Percentiles rank a stretch among this genome's conserved stretches.
These are phyloP conservation scores for Desmophyllum pertusum DNA, from an alignment of 92 coral and sea anemone genomes.

Conservation along the genomic window DNA sequence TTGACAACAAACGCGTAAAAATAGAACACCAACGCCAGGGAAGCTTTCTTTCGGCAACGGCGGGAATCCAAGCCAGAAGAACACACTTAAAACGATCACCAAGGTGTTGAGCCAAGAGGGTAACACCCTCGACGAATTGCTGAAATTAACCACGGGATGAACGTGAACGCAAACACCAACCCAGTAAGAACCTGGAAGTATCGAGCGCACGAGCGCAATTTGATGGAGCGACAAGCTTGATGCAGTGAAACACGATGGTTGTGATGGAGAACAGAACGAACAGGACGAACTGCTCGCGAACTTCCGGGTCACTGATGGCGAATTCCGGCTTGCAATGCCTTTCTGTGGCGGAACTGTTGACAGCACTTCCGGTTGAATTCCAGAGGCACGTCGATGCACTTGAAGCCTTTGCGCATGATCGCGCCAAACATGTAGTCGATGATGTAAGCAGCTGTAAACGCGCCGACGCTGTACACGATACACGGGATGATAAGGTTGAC, in stretches of 20 bases:
- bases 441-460: slow-evolving; percentile 77
- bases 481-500: slow-evolving; percentile 77
- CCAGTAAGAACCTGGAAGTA: slow-evolving; percentile 64
- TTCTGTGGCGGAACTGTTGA: slow-evolving; percentile 26
- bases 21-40: slow-evolving; percentile 68
- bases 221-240: slow-evolving; percentile 27
- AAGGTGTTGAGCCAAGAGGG: slow-evolving; percentile 70
- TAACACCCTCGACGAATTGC: slow-evolving; percentile 62
- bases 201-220: slow-evolving; percentile 17
- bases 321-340: slow-evolving; percentile 33
- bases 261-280: slow-evolving; percentile 52
- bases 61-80: slow-evolving; percentile 90
- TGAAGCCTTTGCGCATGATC: slow-evolving; percentile 69
- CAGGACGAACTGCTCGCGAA: slow-evolving; percentile 43
- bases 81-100: slow-evolving; percentile 62
- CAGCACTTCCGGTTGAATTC: not conserved
- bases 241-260: slow-evolving; percentile 25
- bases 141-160: slow-evolving; percentile 84
- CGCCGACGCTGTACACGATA: slow-evolving; percentile 66
- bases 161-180: slow-evolving; percentile 40
- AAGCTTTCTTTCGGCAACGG: slow-evolving; percentile 75
- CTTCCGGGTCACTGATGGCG: slow-evolving; percentile 47
- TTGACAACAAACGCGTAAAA: slow-evolving; percentile 74
- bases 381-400: slow-evolving; percentile 43
- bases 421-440: slow-evolving; percentile 73